A percentile compares a stretch with the other conserved stretches of the same genome.
These are phyloP conservation scores for Raja brachyura DNA, from an alignment of 2,113 vertebrate species.

Conservation along the genomic window DNA sequence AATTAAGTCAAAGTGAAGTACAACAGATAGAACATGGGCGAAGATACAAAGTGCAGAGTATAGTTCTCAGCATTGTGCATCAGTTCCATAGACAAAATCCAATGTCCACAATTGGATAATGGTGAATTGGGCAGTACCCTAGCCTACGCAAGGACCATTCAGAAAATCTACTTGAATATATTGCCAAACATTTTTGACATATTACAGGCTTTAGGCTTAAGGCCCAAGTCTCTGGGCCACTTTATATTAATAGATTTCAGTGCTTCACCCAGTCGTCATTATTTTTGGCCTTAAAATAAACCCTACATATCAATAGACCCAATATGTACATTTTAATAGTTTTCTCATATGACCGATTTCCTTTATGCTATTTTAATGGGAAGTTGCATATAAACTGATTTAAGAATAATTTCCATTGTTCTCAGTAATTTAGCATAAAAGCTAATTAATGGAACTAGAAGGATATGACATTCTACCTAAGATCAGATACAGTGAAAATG, in stretches of 20 bases:
- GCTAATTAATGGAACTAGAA: not conserved
- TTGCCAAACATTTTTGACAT: not conserved
- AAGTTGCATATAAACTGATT: not conserved
- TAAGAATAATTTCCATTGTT: not conserved
- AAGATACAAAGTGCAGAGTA: too few relatives aligned
- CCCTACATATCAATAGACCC: not conserved
- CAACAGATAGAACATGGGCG: too few relatives aligned
- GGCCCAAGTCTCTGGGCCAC: not conserved
- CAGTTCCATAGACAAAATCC: too few relatives aligned
- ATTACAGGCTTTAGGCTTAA: not conserved
- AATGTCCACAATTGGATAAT: too few relatives aligned
- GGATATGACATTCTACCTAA: not conserved
- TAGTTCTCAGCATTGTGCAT: too few relatives aligned
- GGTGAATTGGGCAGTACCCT: too few relatives aligned
- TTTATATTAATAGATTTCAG: not conserved
- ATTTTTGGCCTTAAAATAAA: not conserved
- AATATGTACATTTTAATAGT: not conserved
- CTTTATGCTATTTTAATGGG: not conserved
- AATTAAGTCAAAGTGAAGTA: too few relatives aligned
- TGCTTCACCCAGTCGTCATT: not conserved
- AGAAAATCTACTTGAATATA: not conserved
- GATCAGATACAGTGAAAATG: not conserved
- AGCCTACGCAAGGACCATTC: too few relatives aligned
- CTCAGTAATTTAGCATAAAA: not conserved
- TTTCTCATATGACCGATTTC: not conserved